Conservation (phyloP, 1,140 invertebrate genomes). For the Littorina saxatilis region DNA sequence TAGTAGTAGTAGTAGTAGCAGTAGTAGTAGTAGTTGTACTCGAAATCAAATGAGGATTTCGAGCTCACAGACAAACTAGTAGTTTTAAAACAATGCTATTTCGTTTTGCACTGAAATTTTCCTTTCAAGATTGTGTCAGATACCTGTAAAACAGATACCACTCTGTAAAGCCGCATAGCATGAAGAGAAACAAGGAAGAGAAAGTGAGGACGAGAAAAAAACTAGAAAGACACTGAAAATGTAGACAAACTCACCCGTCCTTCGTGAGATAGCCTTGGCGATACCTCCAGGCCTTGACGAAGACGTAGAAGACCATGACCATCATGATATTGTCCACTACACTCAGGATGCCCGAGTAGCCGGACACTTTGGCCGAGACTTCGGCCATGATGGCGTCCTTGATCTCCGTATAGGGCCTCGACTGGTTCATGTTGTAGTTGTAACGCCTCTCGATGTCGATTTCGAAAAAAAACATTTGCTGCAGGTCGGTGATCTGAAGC, state of each 20-base stretch:
- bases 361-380: constrained; percentile 53
- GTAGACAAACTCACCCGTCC: constrained; percentile 78
- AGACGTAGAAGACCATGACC: constrained; percentile 59
- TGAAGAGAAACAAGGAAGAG: background rate
- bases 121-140: no score
- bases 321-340: constrained; percentile 59
- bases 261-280: constrained; percentile 83
- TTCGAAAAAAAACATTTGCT: constrained; percentile 74
- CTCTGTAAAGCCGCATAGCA: no score
- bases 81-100: no score
- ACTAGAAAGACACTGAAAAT: background rate
- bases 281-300: constrained; percentile 77
- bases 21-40: no score
- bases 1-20: no score
- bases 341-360: constrained; percentile 47
- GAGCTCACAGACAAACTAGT: no score
- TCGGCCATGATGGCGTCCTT: constrained; percentile 66
- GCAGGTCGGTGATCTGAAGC: constrained; percentile 49
- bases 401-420: constrained; percentile 61
- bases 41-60: no score
- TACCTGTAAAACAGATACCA: no score
- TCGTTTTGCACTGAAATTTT: no score
- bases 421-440: constrained; percentile 67
- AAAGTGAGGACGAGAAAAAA: background rate
- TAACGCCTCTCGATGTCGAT: constrained; percentile 68